Percentiles rank a stretch among this genome's conserved stretches.
phyloP scores from a whole-genome alignment of 2,797 vertebrate genomes.

The Neomorphus geoffroyi region DNA sequence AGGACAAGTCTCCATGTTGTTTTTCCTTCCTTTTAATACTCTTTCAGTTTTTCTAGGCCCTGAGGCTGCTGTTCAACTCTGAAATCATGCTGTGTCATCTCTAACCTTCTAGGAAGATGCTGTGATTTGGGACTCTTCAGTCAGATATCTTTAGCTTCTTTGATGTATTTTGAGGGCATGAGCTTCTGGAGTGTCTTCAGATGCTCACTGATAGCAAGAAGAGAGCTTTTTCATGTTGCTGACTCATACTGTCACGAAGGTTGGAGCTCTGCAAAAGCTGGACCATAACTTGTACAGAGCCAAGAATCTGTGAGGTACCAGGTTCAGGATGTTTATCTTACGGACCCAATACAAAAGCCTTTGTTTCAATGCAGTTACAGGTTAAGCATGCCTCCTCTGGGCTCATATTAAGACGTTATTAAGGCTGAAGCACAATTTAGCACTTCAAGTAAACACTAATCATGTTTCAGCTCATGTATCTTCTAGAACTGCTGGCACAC shows the following conservation, averaged over 20 bases:
- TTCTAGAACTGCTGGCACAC: neutral
- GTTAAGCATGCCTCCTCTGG: neutral
- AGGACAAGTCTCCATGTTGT: neutral
- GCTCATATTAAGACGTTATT: neutral
- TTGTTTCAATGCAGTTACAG: neutral
- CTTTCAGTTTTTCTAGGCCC: neutral
- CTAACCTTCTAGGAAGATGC: neutral
- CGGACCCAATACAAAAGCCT: neutral
- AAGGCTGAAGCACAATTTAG: neutral
- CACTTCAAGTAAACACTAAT: neutral
- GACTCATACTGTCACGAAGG: neutral
- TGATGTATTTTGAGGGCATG: neutral
- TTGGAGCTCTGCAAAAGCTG: neutral
- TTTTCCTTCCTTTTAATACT: neutral
- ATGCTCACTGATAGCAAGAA: neutral
- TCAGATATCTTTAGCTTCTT: neutral
- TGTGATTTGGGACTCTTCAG: neutral
- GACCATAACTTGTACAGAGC: neutral
- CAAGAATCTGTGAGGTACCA: neutral
- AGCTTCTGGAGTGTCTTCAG: conserved; percentile 36
- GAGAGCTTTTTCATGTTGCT: neutral
- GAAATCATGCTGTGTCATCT: neutral
- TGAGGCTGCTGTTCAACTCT: neutral
- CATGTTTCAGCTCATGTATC: neutral
- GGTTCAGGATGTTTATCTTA: neutral